Evolutionary conservation across 2,113 vertebrate species (phyloP).

Genomic region (Xyliphius kryptos): DNA sequence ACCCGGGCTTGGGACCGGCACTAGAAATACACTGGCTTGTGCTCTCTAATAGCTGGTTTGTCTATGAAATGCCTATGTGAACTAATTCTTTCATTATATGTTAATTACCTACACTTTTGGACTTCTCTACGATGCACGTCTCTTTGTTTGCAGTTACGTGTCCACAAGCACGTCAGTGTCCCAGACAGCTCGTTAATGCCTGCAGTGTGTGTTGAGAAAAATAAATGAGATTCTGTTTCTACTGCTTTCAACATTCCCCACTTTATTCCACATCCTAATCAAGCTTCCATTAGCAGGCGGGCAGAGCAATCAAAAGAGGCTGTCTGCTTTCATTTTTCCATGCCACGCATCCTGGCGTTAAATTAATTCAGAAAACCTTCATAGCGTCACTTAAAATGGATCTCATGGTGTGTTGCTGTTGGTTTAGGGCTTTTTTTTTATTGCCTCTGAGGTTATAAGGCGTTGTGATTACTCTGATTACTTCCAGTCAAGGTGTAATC

Average conservation of each 20-base stretch:
- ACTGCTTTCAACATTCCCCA: slow-evolving; percentile 12
- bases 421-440: no score
- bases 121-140: no score
- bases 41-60: no score
- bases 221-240: slow-evolving; percentile 34
- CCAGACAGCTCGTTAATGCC: slow-evolving; percentile 22
- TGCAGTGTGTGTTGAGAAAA: slow-evolving; percentile 32
- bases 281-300: slow-evolving; percentile 8
- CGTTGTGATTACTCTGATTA: neutral
- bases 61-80: no score
- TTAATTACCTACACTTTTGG: no score
- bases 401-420: no score
- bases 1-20: no score
- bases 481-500: neutral
- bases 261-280: slow-evolving; percentile 20
- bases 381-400: slow-evolving; percentile 11
- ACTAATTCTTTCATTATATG: no score
- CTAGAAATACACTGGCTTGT: no score
- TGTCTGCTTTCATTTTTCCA: slow-evolving; percentile 5
- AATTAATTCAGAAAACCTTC: slow-evolving; percentile 1
- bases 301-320: slow-evolving; percentile 10
- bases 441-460: no score
- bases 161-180: no score
- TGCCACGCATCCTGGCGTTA: neutral
- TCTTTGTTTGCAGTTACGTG: no score